Base-by-base conservation (phyloP, 2,797 vertebrate genomes). In the Carduelis carduelis region DNA sequence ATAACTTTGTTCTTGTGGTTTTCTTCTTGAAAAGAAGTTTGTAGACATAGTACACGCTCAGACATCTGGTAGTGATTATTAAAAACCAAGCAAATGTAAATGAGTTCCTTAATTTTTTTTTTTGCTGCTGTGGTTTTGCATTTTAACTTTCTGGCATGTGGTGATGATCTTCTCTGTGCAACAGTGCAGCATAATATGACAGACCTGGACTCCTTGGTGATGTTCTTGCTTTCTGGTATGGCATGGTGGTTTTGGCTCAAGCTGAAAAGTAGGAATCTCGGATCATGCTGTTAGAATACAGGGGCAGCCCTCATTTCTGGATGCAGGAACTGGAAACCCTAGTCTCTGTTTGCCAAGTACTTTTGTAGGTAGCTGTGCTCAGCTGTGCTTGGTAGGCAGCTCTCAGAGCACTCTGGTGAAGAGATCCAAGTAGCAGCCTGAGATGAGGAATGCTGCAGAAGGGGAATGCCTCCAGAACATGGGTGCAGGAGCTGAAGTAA, bases 321-420 rank as follows among this genome's bases (percentile, higher is more conserved):
- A 30, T 53, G 26, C 14, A 55, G 57, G 59, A 39, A 34, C 26
- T 0, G 0, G 15, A 55, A 53, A 55, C 23, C 20, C 12, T 13
- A 8, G 30, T 78, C 41, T 87, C 15, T 2, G 0, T 81, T 52
- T 90, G 43, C 27, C 0, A 2, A 23, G 35, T 2, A 2, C 18
- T 76, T 72, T 14, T 44, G 23, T 52, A 56, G 71, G 21, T 59
- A 27, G 34, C 35, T 1, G 4, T 60, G 69, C 72, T 53, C 26
- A 26, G 21, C 43, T 77, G 32, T 81, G 60, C 56, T 88, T 53
- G 59, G 27, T 55, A 19, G 74, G 47, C 68, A 65, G 46, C 37
- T 85, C 65, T 24, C 1, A 3, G 55, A 37, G 26, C 0, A 0
- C 46, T 56, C 49, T 1, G 1, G 15, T 69, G 50, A 69, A 47